These are phyloP conservation scores for Halictus rubicundus DNA, from an alignment of 1,140 invertebrate genomes.

Conservation along the genomic window DNA sequence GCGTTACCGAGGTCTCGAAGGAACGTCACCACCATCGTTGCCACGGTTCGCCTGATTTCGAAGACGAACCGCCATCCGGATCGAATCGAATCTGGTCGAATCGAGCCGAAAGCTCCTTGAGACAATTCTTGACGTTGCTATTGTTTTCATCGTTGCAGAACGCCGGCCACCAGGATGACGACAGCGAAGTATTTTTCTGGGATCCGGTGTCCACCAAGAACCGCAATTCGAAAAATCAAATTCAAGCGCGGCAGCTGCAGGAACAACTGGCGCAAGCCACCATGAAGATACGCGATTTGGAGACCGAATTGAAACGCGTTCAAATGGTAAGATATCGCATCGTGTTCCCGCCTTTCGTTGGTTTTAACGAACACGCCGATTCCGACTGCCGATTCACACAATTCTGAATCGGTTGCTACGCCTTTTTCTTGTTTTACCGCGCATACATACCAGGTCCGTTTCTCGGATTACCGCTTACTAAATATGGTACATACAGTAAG, in stretches of 20 bases:
- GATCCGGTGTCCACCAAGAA: slow-evolving; percentile 70
- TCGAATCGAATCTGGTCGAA: neutral
- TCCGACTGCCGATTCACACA: too few species aligned
- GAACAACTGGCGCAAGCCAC: slow-evolving; percentile 76
- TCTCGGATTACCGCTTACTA: too few species aligned
- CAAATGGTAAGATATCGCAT: slow-evolving; percentile 62
- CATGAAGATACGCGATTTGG: slow-evolving; percentile 75
- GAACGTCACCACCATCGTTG: neutral
- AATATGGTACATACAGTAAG: too few species aligned
- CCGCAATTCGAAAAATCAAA: slow-evolving; percentile 62
- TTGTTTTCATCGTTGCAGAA: slow-evolving; percentile 63
- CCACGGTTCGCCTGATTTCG: neutral
- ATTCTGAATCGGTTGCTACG: too few species aligned
- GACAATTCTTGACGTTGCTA: neutral
- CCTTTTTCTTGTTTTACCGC: too few species aligned
- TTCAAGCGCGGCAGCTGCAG: slow-evolving; percentile 67
- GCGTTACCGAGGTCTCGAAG: slow-evolving; percentile 46
- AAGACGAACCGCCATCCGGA: neutral
- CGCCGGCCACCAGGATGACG: slow-evolving; percentile 65
- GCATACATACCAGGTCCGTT: too few species aligned
- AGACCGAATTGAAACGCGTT: slow-evolving; percentile 70
- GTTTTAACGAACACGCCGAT: too few species aligned
- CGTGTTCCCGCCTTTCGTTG: too few species aligned
- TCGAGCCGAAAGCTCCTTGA: neutral
- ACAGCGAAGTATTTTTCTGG: slow-evolving; percentile 74